phyloP scores from a whole-genome alignment of 2,113 vertebrate genomes.

The Oreochromis spilurus region DNA sequence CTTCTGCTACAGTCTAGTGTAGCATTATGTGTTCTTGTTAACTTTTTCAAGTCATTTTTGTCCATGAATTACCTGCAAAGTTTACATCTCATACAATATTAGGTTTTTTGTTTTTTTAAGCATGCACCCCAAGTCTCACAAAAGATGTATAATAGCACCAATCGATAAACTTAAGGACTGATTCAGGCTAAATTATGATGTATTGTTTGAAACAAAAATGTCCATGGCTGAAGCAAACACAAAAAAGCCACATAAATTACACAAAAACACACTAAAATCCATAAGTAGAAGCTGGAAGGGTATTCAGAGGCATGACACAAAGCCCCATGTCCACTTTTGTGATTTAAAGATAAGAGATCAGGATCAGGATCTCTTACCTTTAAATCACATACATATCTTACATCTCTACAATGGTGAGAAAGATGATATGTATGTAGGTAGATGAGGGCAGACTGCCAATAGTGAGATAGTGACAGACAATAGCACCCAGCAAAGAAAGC shows the following conservation, averaged over 20 bases:
- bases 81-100: background rate
- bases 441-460: background rate
- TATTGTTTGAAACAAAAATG: background rate
- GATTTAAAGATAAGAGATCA: background rate
- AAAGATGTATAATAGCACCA: background rate
- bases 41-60: background rate
- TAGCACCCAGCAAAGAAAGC: background rate
- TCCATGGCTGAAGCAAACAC: background rate
- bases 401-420: background rate
- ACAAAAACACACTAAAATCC: background rate
- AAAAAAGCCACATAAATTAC: background rate
- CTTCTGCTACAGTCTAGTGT: background rate
- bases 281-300: background rate
- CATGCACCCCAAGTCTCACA: background rate
- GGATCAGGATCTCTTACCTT: background rate
- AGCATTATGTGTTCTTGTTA: background rate
- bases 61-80: background rate
- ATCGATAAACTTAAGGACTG: background rate
- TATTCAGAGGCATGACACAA: background rate
- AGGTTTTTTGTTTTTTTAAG: accelerated
- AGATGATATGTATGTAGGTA: background rate
- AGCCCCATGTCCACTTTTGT: background rate
- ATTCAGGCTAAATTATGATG: background rate
- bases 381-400: background rate
- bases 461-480: background rate